These are phyloP conservation scores for Diuraphis noxia DNA, from an alignment of 1,140 invertebrate genomes.

Conservation along the genomic window DNA sequence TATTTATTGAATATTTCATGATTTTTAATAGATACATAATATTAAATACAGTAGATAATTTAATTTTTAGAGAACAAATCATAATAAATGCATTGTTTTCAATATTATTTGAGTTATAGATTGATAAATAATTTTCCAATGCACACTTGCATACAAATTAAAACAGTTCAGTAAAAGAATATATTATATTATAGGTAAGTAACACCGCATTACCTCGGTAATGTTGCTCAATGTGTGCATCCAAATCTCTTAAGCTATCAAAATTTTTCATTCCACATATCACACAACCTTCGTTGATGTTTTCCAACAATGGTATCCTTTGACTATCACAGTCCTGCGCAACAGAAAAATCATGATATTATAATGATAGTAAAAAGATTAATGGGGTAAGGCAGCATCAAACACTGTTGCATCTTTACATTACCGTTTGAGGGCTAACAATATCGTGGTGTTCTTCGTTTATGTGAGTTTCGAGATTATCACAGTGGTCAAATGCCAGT, in stretches of 20 bases:
- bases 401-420: not conserved
- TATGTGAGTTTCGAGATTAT: constrained; percentile 82
- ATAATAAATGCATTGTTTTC: not conserved
- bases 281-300: constrained; percentile 49
- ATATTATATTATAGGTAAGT: not conserved
- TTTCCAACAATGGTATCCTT: constrained; percentile 43
- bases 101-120: not conserved
- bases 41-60: not conserved
- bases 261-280: constrained; percentile 53
- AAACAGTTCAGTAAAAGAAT: not conserved
- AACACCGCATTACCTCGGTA: constrained; percentile 40
- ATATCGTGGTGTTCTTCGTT: constrained; percentile 81
- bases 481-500: constrained; percentile 71
- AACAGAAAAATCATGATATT: not conserved
- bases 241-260: constrained; percentile 50
- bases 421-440: constrained; percentile 64
- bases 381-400: not conserved
- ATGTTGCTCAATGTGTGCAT: constrained; percentile 55
- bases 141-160: not conserved
- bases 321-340: constrained; percentile 31
- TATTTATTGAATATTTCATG: no score
- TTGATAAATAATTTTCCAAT: not conserved
- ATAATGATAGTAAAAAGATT: not conserved
- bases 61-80: not conserved
- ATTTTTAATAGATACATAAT: no score